Evolutionary conservation across 1,140 invertebrate species (phyloP).

Genomic region (Oncopodura yosiiana): DNA sequence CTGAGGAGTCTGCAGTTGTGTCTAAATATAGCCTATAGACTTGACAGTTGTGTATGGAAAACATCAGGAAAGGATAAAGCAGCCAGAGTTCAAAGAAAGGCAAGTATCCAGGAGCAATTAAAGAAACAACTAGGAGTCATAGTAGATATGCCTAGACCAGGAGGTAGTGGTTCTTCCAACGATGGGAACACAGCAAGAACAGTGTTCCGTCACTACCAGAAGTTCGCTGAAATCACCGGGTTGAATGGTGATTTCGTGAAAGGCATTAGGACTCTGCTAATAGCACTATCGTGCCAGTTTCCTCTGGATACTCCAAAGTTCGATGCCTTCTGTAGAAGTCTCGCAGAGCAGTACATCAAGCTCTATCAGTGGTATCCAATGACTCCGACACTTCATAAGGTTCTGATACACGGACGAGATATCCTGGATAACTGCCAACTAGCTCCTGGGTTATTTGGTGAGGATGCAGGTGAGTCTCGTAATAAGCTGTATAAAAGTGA

Average conservation of each 20-base stretch:
- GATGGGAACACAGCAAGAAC: slow-evolving; percentile 20
- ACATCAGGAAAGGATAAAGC: background rate
- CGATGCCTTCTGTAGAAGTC: background rate
- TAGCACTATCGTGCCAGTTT: background rate
- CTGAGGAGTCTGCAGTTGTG: slow-evolving; percentile 14
- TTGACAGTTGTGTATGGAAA: slow-evolving; percentile 8
- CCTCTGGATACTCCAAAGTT: background rate
- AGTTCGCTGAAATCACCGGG: background rate
- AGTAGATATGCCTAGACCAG: slow-evolving; percentile 19
- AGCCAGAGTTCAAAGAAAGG: background rate
- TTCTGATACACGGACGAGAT: background rate
- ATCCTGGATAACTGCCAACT: slow-evolving; percentile 5
- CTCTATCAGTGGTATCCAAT: background rate
- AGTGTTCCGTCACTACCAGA: background rate
- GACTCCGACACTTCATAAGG: background rate
- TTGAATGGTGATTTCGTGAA: background rate
- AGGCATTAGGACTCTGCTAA: background rate
- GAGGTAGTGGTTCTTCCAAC: slow-evolving; percentile 17
- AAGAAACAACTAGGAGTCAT: slow-evolving; percentile 13
- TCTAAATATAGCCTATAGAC: slow-evolving; percentile 19
- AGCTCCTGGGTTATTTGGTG: slow-evolving; percentile 6
- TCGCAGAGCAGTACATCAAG: background rate
- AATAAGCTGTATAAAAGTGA: slow-evolving; percentile 10
- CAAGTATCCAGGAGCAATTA: background rate
- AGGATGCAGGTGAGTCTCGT: background rate